Evolutionary conservation across 2,888 invertebrate genomes (phyloP).

Genomic region (Perithous albicinctus): DNA sequence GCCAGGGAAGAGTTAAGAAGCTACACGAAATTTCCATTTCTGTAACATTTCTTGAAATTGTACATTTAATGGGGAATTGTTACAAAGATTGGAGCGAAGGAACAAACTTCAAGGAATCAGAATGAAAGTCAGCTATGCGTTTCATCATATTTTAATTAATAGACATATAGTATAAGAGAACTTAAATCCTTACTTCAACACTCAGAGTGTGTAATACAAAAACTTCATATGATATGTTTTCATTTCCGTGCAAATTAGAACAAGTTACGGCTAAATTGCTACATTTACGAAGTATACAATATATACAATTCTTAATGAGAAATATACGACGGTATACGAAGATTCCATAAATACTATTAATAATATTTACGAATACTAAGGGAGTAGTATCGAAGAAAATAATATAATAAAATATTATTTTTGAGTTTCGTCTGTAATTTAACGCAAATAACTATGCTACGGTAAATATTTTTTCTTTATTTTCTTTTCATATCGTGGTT

Average conservation of each 20-base stretch:
- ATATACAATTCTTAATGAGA: constrained; percentile 66
- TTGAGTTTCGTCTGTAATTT: constrained; percentile 19
- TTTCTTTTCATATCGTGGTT: neutral
- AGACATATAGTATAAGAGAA: constrained; percentile 51
- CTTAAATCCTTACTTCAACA: constrained; percentile 49
- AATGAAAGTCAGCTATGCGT: constrained; percentile 37
- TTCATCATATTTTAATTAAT: constrained; percentile 58
- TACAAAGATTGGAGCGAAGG: neutral
- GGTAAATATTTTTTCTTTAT: constrained; percentile 18
- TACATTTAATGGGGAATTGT: neutral
- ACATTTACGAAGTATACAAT: constrained; percentile 63
- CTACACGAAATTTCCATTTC: too few species aligned
- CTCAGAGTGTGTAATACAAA: constrained; percentile 62
- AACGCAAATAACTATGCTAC: constrained; percentile 6
- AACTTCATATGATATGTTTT: constrained; percentile 34
- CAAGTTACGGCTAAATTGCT: constrained; percentile 34
- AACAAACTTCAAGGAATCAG: neutral
- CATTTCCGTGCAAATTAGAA: constrained; percentile 33
- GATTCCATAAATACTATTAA: constrained; percentile 34
- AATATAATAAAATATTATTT: constrained; percentile 31
- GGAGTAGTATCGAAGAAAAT: constrained; percentile 43
- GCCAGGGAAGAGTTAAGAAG: too few species aligned
- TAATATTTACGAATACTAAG: constrained; percentile 40
- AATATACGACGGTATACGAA: constrained; percentile 37
- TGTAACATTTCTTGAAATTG: too few species aligned